Evolutionary conservation across 2,797 vertebrate species (phyloP), one percentile per base, ranked within the genome.

Genomic region (Pseudomugil gertrudae): DNA sequence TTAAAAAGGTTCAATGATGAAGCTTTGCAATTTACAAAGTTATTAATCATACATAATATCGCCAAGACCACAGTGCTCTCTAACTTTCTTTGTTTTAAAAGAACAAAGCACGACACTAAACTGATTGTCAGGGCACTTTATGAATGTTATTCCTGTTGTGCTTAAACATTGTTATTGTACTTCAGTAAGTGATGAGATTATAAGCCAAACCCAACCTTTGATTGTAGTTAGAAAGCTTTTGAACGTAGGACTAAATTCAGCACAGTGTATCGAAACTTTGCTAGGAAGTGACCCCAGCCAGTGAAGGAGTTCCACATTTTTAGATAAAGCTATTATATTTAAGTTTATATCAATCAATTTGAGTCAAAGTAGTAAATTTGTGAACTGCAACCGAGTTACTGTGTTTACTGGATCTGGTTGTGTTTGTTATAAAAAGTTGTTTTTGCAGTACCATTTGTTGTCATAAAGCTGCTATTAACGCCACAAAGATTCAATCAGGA

Each of bases 141-240:
- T 59, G 38, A 59, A 30, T 30, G 57, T 43, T 10, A n/a, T 59
- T 45, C 27, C 26, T 30, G 38, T 59, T 59, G 57, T 59, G 26
- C 57, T 45, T 3, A n/a, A n/a, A 17, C 4, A 19, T 8, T 17
- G 36, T 26, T 23, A 23, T 36, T 26, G 24, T 27, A 27, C 26
- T 51, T 51, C 13, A 13, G 14, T 26, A 5, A 13, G 5, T 17
- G 48, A 51, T 27, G 2, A 51, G 48, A 13, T 27, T 51, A 15
- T 51, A 24, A 51, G 10, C 11, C 21, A 48, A 10, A 24, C 21
- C 45, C 45, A 48, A 24, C 23, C 24, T 51, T 15, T 51, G 48
- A 26, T 26, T 51, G 24, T 51, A 14, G 48, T 50, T 50, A 48
- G 45, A 24, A 24, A 24, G 11, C 21, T 5, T 10, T 47, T 1